Conservation (phyloP, 2,113 vertebrate genomes). For the Equus quagga region DNA sequence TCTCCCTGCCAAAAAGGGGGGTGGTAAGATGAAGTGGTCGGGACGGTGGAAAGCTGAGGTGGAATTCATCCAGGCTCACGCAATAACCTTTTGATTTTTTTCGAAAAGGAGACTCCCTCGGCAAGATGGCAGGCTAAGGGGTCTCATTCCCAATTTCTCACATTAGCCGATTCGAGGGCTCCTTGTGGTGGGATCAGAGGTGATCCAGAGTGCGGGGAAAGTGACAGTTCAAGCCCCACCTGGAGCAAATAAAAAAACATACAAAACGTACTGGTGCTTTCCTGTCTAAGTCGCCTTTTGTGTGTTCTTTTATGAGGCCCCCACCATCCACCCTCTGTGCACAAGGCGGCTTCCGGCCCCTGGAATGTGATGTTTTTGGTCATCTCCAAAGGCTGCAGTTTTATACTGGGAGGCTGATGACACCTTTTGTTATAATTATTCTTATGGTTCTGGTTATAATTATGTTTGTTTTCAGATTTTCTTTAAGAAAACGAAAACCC, state of each 20-base stretch:
- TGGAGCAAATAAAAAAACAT: slow-evolving; percentile 82
- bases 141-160: slow-evolving; percentile 60
- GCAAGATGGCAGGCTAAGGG: slow-evolving; percentile 52
- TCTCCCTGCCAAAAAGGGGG: slow-evolving; percentile 69
- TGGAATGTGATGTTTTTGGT: slow-evolving; percentile 90
- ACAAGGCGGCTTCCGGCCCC: slow-evolving; percentile 87
- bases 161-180: slow-evolving; percentile 84
- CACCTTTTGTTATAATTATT: slow-evolving; percentile 93
- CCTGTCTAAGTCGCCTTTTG: slow-evolving; percentile 85
- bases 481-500: slow-evolving; percentile 79
- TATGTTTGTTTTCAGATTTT: slow-evolving; percentile 80
- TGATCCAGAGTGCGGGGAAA: slow-evolving; percentile 72
- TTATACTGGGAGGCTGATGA: slow-evolving; percentile 89
- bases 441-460: slow-evolving; percentile 82
- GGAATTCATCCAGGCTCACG: slow-evolving; percentile 84
- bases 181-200: slow-evolving; percentile 74
- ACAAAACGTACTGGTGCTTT: slow-evolving; percentile 93
- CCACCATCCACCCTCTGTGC: slow-evolving; percentile 84
- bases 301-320: slow-evolving; percentile 86
- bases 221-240: slow-evolving; percentile 67
- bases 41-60: slow-evolving; percentile 66
- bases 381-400: slow-evolving; percentile 89
- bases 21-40: neutral
- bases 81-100: slow-evolving; percentile 86
- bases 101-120: slow-evolving; percentile 79